phyloP scores from a whole-genome alignment of 2,113 vertebrate genomes.

The Tamias sibiricus region DNA sequence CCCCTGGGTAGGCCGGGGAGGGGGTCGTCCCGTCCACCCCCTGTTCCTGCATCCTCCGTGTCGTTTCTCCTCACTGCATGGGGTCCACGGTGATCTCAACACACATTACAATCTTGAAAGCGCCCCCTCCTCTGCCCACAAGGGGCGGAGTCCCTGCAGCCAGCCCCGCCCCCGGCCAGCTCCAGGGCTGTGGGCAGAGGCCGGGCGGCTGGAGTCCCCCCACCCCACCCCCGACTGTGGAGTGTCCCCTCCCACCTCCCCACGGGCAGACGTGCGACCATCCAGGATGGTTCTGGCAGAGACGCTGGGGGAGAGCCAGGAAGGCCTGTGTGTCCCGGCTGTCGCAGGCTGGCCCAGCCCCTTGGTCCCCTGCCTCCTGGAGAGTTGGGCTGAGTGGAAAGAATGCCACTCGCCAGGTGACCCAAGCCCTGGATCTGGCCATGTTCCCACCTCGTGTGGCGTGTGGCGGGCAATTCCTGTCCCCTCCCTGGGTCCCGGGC shows the following conservation, averaged over 20 bases:
- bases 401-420: too few relatives aligned
- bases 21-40: too few relatives aligned
- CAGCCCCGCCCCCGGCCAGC: too few relatives aligned
- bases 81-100: not conserved
- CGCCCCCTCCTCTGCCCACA: not conserved
- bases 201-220: too few relatives aligned
- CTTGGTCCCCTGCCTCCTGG: too few relatives aligned
- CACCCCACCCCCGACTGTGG: not conserved
- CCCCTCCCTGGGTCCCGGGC: not conserved
- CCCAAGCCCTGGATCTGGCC: rapidly evolving
- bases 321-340: not conserved
- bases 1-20: too few relatives aligned
- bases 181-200: not conserved
- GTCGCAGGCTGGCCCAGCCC: too few relatives aligned
- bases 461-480: rapidly evolving
- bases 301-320: not conserved
- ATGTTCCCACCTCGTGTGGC: rapidly evolving
- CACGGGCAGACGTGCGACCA: not conserved
- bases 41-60: not conserved
- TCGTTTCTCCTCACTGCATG: not conserved
- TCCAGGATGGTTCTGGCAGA: rapidly evolving
- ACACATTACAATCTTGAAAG: not conserved
- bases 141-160: not conserved
- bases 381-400: too few relatives aligned
- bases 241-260: not conserved